Evolutionary conservation across 1,140 invertebrate genomes (phyloP).

Genomic region (Caerostris darwini): DNA sequence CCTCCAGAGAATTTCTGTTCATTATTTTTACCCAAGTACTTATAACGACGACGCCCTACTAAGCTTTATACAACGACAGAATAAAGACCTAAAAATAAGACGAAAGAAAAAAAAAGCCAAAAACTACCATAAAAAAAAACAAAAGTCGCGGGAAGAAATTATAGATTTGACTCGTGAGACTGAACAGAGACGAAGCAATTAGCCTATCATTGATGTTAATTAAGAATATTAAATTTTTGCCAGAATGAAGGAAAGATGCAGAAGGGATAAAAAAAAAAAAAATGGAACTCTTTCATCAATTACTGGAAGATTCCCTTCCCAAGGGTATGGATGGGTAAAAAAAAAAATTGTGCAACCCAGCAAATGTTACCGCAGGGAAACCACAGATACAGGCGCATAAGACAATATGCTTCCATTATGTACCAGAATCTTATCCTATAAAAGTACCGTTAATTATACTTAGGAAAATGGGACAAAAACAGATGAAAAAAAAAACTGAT

Average conservation of each 20-base stretch:
- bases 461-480: not conserved
- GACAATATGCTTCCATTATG: slow-evolving; percentile 1
- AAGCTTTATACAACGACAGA: not conserved
- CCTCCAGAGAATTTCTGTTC: not conserved
- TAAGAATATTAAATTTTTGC: slow-evolving; percentile 46
- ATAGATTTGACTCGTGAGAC: slow-evolving; percentile 2
- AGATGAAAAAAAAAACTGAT: not conserved
- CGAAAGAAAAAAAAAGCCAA: not conserved
- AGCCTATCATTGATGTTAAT: slow-evolving; percentile 55
- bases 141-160: not conserved
- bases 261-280: not conserved
- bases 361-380: slow-evolving; percentile 43
- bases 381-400: slow-evolving; percentile 1
- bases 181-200: slow-evolving; percentile 22
- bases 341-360: not conserved
- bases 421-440: slow-evolving; percentile 3
- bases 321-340: not conserved
- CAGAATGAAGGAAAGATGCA: not conserved
- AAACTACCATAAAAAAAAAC: not conserved
- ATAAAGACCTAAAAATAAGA: not conserved
- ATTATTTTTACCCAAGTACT: slow-evolving; percentile 7
- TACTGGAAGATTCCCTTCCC: not conserved
- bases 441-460: slow-evolving; percentile 14
- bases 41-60: not conserved
- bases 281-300: not conserved